Base-by-base conservation (phyloP, 1,140 invertebrate genomes). In the Tetramorium simillimum region DNA sequence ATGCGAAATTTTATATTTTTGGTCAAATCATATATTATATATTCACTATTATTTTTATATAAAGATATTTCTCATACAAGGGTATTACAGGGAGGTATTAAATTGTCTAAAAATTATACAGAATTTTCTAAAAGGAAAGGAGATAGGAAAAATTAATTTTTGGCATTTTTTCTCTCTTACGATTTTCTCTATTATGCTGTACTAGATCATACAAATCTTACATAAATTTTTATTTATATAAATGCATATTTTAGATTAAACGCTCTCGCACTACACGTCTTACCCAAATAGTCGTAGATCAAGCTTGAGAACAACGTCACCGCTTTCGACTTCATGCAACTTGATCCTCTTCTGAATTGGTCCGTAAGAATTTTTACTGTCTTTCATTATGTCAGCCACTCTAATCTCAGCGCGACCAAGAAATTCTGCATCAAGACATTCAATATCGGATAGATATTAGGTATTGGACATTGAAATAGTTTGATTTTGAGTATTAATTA, bases 331-430 rank as follows among this genome's bases (percentile, higher is more conserved):
- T 95, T 98, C 97, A 87, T 96, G 96, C 46, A 98, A 94, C 70
- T 95, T 95, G n/a, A 98, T 95, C 80, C 96, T 95, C 92, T 97
- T 97, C 28, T 96, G 96, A 58, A 98, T 96, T 60, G 97, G 97
- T 84, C 97, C 97, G 88, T 95, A 96, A n/a, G 95, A 94, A 87
- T 95, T 96, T 89, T 95, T 95, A 24, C 96, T 96, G 91, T 97
- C 96, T 77, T 95, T 93, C 85, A 96, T 95, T 75, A 98, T 96
- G 80, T 97, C 97, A 14, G 95, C 95, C 14, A 98, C 96, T 87
- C 96, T 95, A 14, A 98, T 95, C 94, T 98, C 97, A 16, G 97
- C 97, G 86, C 97, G 95, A 1, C 97, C 97, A 72, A 98, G 95
- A 92, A 98, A 98, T 94, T 97, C 97, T 98, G 93, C 21, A 94